Evolutionary conservation across 1,140 invertebrate genomes (phyloP), one percentile per base, ranked within the genome.

Genomic region (Microplitis demolitor): DNA sequence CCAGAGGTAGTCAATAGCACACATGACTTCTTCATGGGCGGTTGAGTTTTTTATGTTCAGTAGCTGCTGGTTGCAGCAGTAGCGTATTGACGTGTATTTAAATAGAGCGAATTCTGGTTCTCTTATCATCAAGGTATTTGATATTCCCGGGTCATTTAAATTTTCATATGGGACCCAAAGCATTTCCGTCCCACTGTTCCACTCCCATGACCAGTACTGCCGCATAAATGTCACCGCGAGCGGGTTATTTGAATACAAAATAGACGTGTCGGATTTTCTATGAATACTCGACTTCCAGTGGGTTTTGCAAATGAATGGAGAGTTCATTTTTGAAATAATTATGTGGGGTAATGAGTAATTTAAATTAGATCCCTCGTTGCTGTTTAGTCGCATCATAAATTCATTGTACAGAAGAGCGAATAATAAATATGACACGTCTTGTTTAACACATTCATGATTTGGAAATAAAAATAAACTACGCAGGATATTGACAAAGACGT

Each of bases 21-120:
- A 85, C 14, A 78, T 81, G 24, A 91, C 90, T 72, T 87, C 84
- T 35, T 82, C 79, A 73, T 92, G 91, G 0, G 88, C 87, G 0
- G 88, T 90, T 9, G 90, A 91, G 82, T 90, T 91, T 78, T 92
- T 90, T 50, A 92, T 84, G n/a, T 84, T 84, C 13, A 88, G 82
- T 9, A 92, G 76, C 64, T 87, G 86, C 69, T 87, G 85, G 51
- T 88, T 83, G 64, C 87, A 86, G 35, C 84, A 87, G 74, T 87
- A 87, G 39, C 86, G 68, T 0, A 89, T 81, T 64, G 84, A 89
- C 4, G 89, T 87, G 0, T 79, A 80, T 76, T 86, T 85, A 13
- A 91, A 74, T 14, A 78, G 69, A 6, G 78, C 69, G 24, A 91
- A 81, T 81, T 91, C 89, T 5, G 75, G 75, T 53, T 84, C 78